Evolutionary conservation across 1,140 invertebrate genomes (phyloP).

Genomic region (Halictus rubicundus): DNA sequence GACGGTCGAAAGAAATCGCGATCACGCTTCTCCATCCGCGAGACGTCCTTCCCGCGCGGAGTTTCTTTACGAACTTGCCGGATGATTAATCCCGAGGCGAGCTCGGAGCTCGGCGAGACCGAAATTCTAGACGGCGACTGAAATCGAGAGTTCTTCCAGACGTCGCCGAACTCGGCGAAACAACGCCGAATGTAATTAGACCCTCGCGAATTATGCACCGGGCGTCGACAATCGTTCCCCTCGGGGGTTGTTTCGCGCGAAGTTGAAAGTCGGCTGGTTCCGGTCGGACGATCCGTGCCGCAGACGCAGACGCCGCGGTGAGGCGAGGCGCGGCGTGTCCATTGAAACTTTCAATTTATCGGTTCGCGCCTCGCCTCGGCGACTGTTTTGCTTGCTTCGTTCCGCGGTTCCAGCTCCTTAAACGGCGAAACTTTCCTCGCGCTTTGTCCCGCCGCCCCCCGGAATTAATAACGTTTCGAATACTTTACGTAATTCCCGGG

Average conservation of each 20-base stretch:
- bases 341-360: conserved; percentile 34
- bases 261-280: conserved; percentile 11
- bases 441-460: too few species aligned
- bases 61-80: conserved; percentile 4
- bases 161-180: conserved; percentile 1
- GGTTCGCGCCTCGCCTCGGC: not conserved
- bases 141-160: conserved; percentile 55
- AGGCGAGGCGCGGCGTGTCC: not conserved
- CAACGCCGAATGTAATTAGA: conserved; percentile 35
- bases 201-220: not conserved
- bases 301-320: not conserved
- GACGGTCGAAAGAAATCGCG: conserved; percentile 13
- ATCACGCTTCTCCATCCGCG: not conserved
- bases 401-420: not conserved
- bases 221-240: not conserved
- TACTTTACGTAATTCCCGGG: conserved; percentile 9
- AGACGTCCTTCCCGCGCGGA: not conserved
- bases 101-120: conserved; percentile 46
- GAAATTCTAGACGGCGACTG: conserved; percentile 47
- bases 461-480: conserved; percentile 8
- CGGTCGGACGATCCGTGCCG: not conserved
- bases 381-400: not conserved
- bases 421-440: conserved; percentile 2
- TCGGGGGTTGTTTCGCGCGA: not conserved
- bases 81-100: conserved; percentile 31